Percentiles rank a stretch among this genome's conserved stretches.
These are phyloP conservation scores for Sinohyriopsis cumingii DNA, from an alignment of 2,888 invertebrate genomes.

Conservation along the genomic window DNA sequence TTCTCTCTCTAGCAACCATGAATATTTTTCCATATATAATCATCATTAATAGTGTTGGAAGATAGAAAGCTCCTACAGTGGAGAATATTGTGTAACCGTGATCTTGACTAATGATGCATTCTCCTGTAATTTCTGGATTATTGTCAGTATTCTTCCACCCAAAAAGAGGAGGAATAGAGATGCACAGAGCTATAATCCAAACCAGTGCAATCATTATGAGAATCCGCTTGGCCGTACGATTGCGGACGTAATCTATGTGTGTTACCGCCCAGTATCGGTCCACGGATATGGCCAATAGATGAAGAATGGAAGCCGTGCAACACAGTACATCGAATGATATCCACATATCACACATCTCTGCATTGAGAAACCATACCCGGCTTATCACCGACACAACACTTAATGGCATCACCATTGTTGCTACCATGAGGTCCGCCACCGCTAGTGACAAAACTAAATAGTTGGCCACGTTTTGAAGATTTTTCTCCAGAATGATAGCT, in stretches of 20 bases:
- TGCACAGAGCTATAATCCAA: slow-evolving; percentile 93
- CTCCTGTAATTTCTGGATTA: slow-evolving; percentile 67
- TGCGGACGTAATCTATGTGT: slow-evolving; percentile 95
- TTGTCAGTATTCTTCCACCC: slow-evolving; percentile 62
- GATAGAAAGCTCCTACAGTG: slow-evolving; percentile 97
- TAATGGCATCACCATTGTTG: slow-evolving; percentile 82
- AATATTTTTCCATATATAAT: slow-evolving; percentile 97
- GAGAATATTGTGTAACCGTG: slow-evolving; percentile 91
- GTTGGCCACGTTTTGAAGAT: slow-evolving; percentile 95
- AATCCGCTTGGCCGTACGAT: slow-evolving; percentile 85
- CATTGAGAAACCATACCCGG: slow-evolving; percentile 86
- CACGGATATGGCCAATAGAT: slow-evolving; percentile 95
- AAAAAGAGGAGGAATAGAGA: slow-evolving; percentile 94
- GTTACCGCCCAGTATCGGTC: slow-evolving; percentile 99
- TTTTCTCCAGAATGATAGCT: slow-evolving; percentile 93
- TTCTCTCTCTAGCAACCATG: slow-evolving; percentile 90
- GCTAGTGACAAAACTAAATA: slow-evolving; percentile 97
- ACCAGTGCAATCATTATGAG: slow-evolving; percentile 92
- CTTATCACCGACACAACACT: slow-evolving; percentile 65
- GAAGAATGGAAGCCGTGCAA: slow-evolving; percentile 96
- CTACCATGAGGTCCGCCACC: slow-evolving; percentile 97
- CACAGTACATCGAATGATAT: slow-evolving; percentile 97
- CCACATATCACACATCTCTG: slow-evolving; percentile 94
- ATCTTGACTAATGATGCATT: slow-evolving; percentile 94
- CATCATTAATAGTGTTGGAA: slow-evolving; percentile 94